phyloP scores from a whole-genome alignment of 2,113 vertebrate species.

The Brachypteracias leptosomus region DNA sequence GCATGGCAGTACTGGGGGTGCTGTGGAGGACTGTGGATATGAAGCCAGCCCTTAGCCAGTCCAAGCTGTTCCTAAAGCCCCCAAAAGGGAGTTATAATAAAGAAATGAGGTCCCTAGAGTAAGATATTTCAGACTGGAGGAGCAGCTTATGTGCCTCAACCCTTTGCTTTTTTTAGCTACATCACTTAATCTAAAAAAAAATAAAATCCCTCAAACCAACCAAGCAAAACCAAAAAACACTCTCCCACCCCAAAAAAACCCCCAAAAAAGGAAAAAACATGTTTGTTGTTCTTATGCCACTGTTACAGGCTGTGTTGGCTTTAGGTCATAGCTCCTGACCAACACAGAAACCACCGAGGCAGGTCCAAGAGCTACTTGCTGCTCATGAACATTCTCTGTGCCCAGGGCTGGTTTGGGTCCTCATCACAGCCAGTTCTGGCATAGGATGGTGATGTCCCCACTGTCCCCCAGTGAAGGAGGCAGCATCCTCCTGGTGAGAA shows the following conservation, averaged over 20 bases:
- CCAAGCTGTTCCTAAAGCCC: background rate
- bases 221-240: background rate
- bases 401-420: background rate
- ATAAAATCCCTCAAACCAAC: fast-evolving
- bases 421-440: background rate
- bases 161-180: background rate
- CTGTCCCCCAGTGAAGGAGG: background rate
- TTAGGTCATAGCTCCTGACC: background rate
- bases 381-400: fast-evolving
- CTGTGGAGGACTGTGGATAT: background rate
- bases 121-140: background rate
- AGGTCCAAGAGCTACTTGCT: background rate
- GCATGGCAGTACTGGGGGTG: fast-evolving
- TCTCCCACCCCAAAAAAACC: background rate
- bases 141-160: background rate
- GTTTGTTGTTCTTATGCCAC: background rate
- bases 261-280: fast-evolving
- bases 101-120: background rate
- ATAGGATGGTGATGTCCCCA: background rate
- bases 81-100: background rate
- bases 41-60: background rate
- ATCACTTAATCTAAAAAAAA: background rate
- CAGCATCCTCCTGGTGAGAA: background rate
- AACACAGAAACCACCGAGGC: fast-evolving
- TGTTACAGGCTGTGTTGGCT: background rate